These are phyloP conservation scores for Psilopsiagon aurifrons DNA, from an alignment of 2,113 vertebrate species.

Conservation along the genomic window DNA sequence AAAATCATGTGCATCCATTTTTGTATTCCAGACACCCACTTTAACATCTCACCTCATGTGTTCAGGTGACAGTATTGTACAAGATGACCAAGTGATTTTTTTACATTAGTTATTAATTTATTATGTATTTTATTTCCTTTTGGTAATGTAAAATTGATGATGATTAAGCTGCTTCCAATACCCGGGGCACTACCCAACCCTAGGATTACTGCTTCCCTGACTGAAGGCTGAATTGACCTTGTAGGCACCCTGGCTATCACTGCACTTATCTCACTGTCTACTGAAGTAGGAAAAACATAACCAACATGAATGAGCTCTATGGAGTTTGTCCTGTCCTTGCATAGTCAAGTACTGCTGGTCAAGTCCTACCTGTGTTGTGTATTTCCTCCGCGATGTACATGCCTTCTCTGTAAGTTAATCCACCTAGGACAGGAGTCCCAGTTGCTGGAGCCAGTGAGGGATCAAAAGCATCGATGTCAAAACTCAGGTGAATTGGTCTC, in stretches of 20 bases:
- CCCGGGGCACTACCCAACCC: neutral
- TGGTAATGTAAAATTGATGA: neutral
- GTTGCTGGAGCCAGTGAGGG: slow-evolving; percentile 94
- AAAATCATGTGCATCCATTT: neutral
- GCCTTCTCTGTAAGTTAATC: slow-evolving; percentile 95
- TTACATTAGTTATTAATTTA: neutral
- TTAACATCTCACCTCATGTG: accelerated
- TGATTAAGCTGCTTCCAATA: neutral
- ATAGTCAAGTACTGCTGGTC: neutral
- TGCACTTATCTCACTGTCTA: neutral
- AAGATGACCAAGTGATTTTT: neutral
- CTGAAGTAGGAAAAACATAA: neutral
- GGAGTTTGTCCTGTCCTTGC: neutral
- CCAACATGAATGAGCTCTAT: neutral
- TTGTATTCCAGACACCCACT: neutral
- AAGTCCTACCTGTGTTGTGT: slow-evolving; percentile 89
- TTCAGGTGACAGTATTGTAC: neutral
- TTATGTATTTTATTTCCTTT: neutral
- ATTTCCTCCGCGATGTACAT: slow-evolving; percentile 96
- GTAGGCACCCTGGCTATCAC: neutral
- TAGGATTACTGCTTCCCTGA: neutral
- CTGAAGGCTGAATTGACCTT: neutral
- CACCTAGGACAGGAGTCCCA: slow-evolving; percentile 92
- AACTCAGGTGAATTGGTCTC: slow-evolving; percentile 92
- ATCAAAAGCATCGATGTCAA: slow-evolving; percentile 97